These are phyloP conservation scores for Drosophila auraria DNA, from an alignment of 1,140 invertebrate species.

Conservation along the genomic window DNA sequence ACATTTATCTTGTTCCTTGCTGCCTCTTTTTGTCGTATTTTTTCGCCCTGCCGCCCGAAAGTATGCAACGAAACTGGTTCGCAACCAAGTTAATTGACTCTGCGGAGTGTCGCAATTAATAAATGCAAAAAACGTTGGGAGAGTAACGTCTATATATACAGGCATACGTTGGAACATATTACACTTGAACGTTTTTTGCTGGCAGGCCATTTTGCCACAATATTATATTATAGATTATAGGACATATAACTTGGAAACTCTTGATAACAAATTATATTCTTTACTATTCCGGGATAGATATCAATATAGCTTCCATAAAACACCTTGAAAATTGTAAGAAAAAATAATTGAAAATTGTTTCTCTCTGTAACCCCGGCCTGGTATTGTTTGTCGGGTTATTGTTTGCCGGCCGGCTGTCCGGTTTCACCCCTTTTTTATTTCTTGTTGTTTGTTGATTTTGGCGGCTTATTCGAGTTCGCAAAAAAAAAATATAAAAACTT, in stretches of 20 bases:
- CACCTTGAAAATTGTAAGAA: no score
- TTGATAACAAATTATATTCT: no score
- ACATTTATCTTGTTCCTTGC: slow-evolving; percentile 25
- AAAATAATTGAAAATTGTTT: not conserved
- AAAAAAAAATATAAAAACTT: slow-evolving; percentile 1
- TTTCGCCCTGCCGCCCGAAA: not conserved
- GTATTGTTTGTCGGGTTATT: slow-evolving; percentile 9
- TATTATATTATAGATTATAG: no score
- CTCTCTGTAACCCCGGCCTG: not conserved
- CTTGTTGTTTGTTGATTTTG: slow-evolving; percentile 28
- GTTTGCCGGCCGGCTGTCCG: slow-evolving; percentile 18
- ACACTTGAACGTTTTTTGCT: not conserved
- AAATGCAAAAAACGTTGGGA: slow-evolving; percentile 17
- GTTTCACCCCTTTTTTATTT: not conserved
- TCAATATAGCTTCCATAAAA: no score
- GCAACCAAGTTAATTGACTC: slow-evolving; percentile 35
- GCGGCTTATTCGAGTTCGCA: slow-evolving; percentile 3
- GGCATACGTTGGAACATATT: not conserved
- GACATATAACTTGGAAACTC: no score
- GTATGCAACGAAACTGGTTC: slow-evolving; percentile 19
- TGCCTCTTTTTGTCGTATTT: not conserved
- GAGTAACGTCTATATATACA: no score
- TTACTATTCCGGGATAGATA: no score
- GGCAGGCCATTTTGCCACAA: not conserved
- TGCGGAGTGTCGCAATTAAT: slow-evolving; percentile 31